phyloP scores from a whole-genome alignment of 2,113 vertebrate species.

The Prochilodus magdalenae region DNA sequence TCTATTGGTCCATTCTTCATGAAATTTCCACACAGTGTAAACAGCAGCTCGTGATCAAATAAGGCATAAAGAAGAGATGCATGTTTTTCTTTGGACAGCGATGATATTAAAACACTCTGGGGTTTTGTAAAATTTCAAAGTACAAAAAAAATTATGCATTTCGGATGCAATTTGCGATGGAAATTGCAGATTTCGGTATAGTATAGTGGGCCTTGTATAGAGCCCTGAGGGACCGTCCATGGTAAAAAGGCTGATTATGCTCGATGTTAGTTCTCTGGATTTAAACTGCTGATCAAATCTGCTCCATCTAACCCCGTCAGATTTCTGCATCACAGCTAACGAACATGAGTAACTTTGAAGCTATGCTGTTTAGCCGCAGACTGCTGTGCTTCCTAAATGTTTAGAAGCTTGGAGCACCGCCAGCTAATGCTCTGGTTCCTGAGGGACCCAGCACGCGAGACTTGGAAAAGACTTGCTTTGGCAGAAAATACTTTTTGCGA shows the following conservation, averaged over 20 bases:
- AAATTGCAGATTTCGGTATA: neutral
- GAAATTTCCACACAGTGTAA: too few species aligned
- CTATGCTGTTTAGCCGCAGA: constrained; percentile 43
- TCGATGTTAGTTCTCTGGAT: neutral
- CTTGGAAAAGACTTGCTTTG: constrained; percentile 66
- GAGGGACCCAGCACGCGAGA: constrained; percentile 61
- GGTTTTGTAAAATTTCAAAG: too few species aligned
- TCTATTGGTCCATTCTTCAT: too few species aligned
- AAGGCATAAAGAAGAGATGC: too few species aligned
- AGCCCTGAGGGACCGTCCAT: neutral
- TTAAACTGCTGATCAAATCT: neutral
- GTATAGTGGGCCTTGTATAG: neutral
- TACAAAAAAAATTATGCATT: too few species aligned
- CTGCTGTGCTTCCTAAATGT: constrained; percentile 45
- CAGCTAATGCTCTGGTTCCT: constrained; percentile 69
- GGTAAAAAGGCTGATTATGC: neutral
- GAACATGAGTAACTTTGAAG: constrained; percentile 41
- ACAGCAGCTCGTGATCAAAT: too few species aligned
- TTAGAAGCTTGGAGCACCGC: constrained; percentile 61
- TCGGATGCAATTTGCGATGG: neutral
- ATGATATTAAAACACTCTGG: neutral
- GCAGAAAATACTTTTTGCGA: constrained; percentile 33
- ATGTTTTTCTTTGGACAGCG: too few species aligned
- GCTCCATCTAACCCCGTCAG: neutral
- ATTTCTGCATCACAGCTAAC: constrained; percentile 7